phyloP scores from a whole-genome alignment of 1,140 invertebrate genomes.

The Magallana gigas region DNA sequence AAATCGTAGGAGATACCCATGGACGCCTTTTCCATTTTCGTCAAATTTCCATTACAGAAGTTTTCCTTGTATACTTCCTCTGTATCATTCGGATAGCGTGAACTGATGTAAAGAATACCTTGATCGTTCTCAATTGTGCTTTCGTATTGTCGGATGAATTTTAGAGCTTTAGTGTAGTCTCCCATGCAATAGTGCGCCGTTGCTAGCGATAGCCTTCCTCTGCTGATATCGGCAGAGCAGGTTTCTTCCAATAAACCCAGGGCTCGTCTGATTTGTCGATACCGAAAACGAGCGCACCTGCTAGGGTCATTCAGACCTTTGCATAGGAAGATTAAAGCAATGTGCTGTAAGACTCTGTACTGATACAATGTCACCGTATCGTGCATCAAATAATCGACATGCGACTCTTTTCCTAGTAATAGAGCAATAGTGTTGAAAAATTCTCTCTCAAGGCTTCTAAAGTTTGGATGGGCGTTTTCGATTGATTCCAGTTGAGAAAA shows the following conservation, averaged over 20 bases:
- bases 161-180: background rate
- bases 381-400: background rate
- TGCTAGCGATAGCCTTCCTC: slow-evolving; percentile 8
- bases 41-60: slow-evolving; percentile 15
- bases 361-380: background rate
- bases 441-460: background rate
- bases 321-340: background rate
- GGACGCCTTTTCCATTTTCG: slow-evolving; percentile 18
- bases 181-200: background rate
- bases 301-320: background rate
- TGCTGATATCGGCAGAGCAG: background rate
- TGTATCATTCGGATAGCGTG: background rate
- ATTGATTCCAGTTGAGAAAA: background rate
- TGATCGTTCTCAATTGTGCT: background rate
- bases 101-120: slow-evolving; percentile 1
- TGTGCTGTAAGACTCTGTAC: background rate
- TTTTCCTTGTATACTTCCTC: background rate
- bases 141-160: background rate
- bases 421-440: background rate
- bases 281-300: background rate
- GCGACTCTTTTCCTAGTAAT: background rate
- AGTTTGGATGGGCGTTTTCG: background rate
- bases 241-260: background rate
- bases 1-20: slow-evolving; percentile 16
- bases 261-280: background rate